Conservation (phyloP, 2,113 vertebrate genomes). For the Ammodytes marinus region DNA sequence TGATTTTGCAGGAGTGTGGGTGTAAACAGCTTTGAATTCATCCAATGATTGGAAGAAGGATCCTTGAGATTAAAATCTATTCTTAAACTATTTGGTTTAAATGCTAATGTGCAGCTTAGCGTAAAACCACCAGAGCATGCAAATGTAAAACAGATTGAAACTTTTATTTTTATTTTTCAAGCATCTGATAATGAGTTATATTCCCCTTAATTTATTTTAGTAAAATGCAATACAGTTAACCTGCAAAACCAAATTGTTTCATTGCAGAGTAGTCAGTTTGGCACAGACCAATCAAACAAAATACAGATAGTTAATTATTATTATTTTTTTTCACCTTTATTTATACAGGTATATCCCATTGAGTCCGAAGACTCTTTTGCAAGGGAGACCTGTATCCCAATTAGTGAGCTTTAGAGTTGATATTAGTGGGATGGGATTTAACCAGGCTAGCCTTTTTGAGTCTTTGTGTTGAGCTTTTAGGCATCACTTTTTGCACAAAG, state of each 20-base stretch:
- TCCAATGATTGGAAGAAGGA: neutral
- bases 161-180: neutral
- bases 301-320: neutral
- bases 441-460: neutral
- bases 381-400: too few relatives aligned
- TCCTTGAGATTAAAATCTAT: neutral
- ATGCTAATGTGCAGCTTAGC: neutral
- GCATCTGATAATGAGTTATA: neutral
- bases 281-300: neutral
- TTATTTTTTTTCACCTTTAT: too few relatives aligned
- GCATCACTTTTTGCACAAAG: neutral
- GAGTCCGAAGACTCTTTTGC: too few relatives aligned
- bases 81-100: neutral
- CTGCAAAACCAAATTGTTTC: neutral
- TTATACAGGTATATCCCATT: too few relatives aligned
- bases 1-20: conserved; percentile 22
- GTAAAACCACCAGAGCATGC: neutral
- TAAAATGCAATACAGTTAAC: too few relatives aligned
- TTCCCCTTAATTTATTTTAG: too few relatives aligned
- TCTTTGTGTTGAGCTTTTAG: neutral
- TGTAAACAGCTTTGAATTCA: conserved; percentile 31
- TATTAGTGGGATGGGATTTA: neutral
- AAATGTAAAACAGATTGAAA: neutral
- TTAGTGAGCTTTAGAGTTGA: neutral
- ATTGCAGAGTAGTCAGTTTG: neutral